Evolutionary conservation across 2,797 vertebrate species (phyloP), one percentile per base, ranked within the genome.

Genomic region (Malurus leucopterus): DNA sequence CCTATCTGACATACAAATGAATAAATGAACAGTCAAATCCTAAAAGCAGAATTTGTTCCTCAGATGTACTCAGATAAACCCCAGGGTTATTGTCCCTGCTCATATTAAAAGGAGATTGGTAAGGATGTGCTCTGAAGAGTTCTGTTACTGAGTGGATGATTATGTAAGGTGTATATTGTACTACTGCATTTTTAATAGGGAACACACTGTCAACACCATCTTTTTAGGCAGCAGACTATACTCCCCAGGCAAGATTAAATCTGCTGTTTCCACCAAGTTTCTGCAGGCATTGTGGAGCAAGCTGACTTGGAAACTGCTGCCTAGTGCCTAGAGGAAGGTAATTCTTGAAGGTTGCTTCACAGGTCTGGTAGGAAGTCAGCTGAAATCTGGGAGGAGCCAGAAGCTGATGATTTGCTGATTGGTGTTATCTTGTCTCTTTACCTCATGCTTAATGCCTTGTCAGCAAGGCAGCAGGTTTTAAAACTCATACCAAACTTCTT

Each of bases 281-380:
- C 88, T 92, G 80, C 88, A 86, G 76, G 73, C 82, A 57, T 23
- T 57, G n/a, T 53, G 49, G 73, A 89, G 49, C 87, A 92, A 93
- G 53, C 70, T 73, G 74, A 75, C 51, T 89, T 84, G 89, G 77
- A 94, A 94, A 75, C 27, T 63, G 80, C 83, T 94, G 83, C 85
- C 55, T 86, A 71, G 50, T 0, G n/a, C 81, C 81, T 75, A 53
- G 50, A 63, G 91, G 83, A 92, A 88, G 83, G 34, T 76, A 84
- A 86, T 93, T 95, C 91, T 61, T 76, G 43, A 49, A 86, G 80
- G 38, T 91, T 95, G 88, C 59, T 91, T 91, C 77, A 76, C 92
- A 76, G 80, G 72, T 72, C 76, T 87, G 44, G 65, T 87, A 74
- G 65, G 55, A 90, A 89, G 26, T 77, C 50, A 85, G 72, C 11